A percentile compares a stretch with the other conserved stretches of the same genome.
Conservation (phyloP, 2,113 vertebrate species). For the Archilochus colubris region DNA sequence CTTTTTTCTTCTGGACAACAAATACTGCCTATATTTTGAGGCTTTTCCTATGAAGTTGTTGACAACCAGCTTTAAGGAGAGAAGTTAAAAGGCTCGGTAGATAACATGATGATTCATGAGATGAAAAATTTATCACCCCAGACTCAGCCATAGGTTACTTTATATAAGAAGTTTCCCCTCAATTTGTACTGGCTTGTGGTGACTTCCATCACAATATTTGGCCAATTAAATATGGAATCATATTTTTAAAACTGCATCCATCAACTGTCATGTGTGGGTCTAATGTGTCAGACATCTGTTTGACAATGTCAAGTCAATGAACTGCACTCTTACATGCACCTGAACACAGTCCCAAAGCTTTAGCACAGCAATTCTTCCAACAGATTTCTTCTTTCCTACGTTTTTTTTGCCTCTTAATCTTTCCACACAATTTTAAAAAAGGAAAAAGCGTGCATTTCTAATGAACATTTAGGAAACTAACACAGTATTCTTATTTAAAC, state of each 20-base stretch:
- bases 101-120: rapidly evolving
- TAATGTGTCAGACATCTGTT: neutral
- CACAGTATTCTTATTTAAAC: neutral
- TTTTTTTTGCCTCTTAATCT: neutral
- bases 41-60: neutral
- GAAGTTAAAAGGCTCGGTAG: neutral
- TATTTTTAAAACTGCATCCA: neutral
- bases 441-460: neutral
- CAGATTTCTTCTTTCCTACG: neutral
- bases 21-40: neutral
- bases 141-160: neutral
- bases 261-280: neutral
- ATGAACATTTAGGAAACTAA: neutral
- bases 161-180: neutral
- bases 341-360: neutral
- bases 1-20: neutral
- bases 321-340: neutral
- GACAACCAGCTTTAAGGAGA: neutral
- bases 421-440: neutral
- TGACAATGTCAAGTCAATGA: neutral
- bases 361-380: neutral
- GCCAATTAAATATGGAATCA: neutral
- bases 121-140: neutral
- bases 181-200: neutral
- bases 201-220: neutral